Evolutionary conservation across 1,140 invertebrate genomes (phyloP).

Genomic region (Helicoverpa zea): DNA sequence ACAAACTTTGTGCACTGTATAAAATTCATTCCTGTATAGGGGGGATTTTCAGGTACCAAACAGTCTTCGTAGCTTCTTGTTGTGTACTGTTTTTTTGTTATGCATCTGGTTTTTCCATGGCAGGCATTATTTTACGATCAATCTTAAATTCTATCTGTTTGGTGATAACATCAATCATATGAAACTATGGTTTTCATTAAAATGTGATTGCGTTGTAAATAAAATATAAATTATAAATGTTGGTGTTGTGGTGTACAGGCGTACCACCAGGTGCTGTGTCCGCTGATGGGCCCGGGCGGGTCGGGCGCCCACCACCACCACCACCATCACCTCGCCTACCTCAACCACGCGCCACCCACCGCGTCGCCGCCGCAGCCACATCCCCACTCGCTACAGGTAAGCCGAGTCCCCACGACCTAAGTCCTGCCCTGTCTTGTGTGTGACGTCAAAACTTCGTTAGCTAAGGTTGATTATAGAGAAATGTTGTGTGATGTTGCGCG

Average conservation of each 20-base stretch:
- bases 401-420: no score
- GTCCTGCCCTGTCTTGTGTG: not conserved
- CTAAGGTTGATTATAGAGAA: not conserved
- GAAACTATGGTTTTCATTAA: no score
- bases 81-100: no score
- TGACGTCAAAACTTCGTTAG: not conserved
- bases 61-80: no score
- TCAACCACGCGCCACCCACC: constrained; percentile 81
- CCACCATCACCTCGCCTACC: constrained; percentile 78
- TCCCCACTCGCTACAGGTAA: constrained; percentile 76
- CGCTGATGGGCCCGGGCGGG: constrained; percentile 72
- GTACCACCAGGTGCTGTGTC: constrained; percentile 70
- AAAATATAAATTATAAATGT: no score
- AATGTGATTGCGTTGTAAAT: not conserved
- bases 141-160: not conserved
- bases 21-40: no score
- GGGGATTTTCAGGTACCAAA: no score
- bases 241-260: not conserved
- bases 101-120: no score
- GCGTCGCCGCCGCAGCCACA: constrained; percentile 79
- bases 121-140: not conserved
- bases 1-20: no score
- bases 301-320: constrained; percentile 70
- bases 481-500: not conserved
- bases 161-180: no score